These are phyloP conservation scores for Tetropium fuscum DNA, from an alignment of 2,888 invertebrate species.

Conservation along the genomic window DNA sequence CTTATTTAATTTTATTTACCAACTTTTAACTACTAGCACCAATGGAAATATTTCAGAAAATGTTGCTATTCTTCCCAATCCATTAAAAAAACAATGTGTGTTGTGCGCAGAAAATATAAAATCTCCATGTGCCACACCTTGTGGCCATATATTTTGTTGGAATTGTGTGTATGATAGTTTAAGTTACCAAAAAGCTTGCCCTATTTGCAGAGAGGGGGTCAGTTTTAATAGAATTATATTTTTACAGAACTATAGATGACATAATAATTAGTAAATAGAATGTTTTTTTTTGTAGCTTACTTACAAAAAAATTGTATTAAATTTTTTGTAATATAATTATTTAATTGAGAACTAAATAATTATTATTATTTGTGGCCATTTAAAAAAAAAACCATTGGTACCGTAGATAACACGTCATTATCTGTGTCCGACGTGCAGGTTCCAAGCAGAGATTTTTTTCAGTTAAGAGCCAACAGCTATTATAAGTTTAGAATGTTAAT, in stretches of 20 bases:
- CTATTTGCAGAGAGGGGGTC: conserved; percentile 76
- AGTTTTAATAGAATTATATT: conserved; percentile 74
- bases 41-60: conserved; percentile 29
- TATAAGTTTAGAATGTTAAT: too few species aligned
- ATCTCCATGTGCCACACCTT: conserved; percentile 76
- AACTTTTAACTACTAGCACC: conserved; percentile 42
- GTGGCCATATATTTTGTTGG: conserved; percentile 92
- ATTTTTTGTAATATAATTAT: too few species aligned
- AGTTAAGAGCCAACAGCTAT: too few species aligned
- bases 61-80: conserved; percentile 15
- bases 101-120: conserved; percentile 76
- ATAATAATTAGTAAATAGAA: too few species aligned
- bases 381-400: too few species aligned
- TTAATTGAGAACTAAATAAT: too few species aligned
- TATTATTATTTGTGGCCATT: too few species aligned
- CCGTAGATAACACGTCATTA: too few species aligned
- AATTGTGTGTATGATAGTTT: conserved; percentile 78
- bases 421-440: too few species aligned
- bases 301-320: too few species aligned
- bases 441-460: too few species aligned
- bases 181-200: conserved; percentile 75
- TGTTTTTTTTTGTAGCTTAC: too few species aligned
- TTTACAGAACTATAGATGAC: conserved; percentile 72
- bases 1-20: conserved; percentile 53
- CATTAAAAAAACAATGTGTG: conserved; percentile 67